Conservation (phyloP, 2,113 vertebrate genomes). For the Spilogale gracilis region DNA sequence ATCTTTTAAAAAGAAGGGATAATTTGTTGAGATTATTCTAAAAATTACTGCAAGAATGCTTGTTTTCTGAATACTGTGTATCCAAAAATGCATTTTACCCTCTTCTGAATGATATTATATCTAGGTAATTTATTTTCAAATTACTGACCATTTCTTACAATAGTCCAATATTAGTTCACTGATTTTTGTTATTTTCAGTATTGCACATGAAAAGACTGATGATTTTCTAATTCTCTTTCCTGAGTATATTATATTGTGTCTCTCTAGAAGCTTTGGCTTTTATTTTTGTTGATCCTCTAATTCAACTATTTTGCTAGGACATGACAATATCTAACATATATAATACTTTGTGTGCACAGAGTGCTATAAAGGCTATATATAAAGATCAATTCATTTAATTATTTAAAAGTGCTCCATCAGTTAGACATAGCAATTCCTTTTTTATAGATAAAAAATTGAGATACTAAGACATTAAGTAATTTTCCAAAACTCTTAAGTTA, state of each 20-base stretch:
- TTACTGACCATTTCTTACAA: neutral
- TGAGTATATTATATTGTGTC: neutral
- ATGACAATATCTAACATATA: neutral
- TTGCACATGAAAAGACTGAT: neutral
- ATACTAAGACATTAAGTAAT: neutral
- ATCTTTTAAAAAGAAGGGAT: neutral
- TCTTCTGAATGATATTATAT: neutral
- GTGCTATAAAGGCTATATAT: neutral
- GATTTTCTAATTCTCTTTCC: neutral
- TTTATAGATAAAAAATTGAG: neutral
- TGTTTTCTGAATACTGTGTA: neutral
- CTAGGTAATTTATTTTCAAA: neutral
- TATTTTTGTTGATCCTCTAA: neutral
- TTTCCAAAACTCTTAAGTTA: neutral
- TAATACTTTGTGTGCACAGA: neutral
- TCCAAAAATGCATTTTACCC: neutral
- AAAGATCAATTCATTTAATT: neutral
- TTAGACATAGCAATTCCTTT: neutral
- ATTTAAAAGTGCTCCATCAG: neutral
- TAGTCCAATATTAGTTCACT: neutral
- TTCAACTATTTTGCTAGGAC: neutral
- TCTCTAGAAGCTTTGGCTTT: neutral
- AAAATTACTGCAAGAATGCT: neutral
- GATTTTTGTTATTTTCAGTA: neutral
- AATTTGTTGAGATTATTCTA: neutral